Evolutionary conservation across 1,140 invertebrate genomes (phyloP).

Genomic region (Procambarus virginalis): DNA sequence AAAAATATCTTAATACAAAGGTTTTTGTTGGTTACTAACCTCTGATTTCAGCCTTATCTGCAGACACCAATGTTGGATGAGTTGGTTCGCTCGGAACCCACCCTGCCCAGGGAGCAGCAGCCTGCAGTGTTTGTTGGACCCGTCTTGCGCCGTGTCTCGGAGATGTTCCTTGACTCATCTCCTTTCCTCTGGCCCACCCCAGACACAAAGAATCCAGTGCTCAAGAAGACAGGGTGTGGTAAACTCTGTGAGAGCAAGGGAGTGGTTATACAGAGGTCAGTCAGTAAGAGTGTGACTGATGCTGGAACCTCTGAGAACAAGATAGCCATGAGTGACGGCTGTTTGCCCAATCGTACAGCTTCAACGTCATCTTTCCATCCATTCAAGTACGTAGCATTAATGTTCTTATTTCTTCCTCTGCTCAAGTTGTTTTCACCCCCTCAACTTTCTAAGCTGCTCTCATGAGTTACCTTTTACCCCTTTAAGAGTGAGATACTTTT

Average conservation of each 20-base stretch:
- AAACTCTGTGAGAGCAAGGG: not conserved
- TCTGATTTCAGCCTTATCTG: not conserved
- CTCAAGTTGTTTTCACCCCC: not conserved
- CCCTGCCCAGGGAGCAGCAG: not conserved
- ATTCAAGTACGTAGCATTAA: not conserved
- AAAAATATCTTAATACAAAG: too few species aligned
- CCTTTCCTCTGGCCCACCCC: not conserved
- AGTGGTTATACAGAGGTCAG: not conserved
- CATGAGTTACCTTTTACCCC: too few species aligned
- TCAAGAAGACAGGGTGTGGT: not conserved
- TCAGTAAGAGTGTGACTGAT: not conserved
- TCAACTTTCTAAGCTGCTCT: not conserved
- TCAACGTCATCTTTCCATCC: not conserved
- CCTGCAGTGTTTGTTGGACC: not conserved
- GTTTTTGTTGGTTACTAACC: too few species aligned
- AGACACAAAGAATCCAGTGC: not conserved
- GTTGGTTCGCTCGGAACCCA: constrained; percentile 26
- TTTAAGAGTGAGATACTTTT: too few species aligned
- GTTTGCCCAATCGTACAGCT: not conserved
- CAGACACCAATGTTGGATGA: not conserved
- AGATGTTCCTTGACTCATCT: constrained; percentile 22
- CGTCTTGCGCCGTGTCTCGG: constrained; percentile 7
- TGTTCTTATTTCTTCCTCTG: too few species aligned
- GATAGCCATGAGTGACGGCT: not conserved
- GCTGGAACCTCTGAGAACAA: not conserved